Base-by-base conservation (phyloP, 1,140 invertebrate species). In the Leptopilina clavipes region DNA sequence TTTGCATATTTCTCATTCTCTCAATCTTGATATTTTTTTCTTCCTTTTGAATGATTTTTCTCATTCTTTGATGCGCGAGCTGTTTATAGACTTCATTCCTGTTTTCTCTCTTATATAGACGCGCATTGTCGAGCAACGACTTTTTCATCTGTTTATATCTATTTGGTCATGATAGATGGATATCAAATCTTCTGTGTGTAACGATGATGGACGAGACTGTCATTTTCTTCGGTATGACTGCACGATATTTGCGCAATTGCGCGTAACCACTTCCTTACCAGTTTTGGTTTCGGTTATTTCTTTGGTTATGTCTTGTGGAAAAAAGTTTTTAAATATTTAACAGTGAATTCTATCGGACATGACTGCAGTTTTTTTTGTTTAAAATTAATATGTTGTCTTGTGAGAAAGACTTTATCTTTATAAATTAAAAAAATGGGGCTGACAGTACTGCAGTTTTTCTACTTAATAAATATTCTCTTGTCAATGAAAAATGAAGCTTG, bases 21-120 rank as follows among this genome's bases (percentile, higher is more conserved):
- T 65, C 59, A 31, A 65, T 65, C 59, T 65, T 65, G 25, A 65
- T 22, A 65, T 65, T 65, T 65, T n/a, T n/a, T n/a, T n/a, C n/a
- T n/a, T n/a, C n/a, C n/a, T n/a, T n/a, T n/a, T 59, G 7, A 40
- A 40, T 40, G 37, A 40, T 65, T 65, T 7, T 25, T 22, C 5
- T n/a, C 25, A 6, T n/a, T 25, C 22, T 45, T 45, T 14, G 3
- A 14, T 14, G 11, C 11, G 12, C 12, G 12, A 14, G 11, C 9
- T 65, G 11, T 65, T 8, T 40, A 40, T 40, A 40, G 37, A 8
- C 59, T 65, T n/a, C 25, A 31, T 65, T 65, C 22, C 59, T 59
- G 56, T n/a, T 65, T 14, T 22, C n/a, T 12, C n/a, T 31, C 1
- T 31, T 40, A 40, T 40, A 40, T 19, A 54, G 9, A 18, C 17